Percentiles rank a stretch among this genome's conserved stretches.
phyloP scores from a whole-genome alignment of 2,888 invertebrate species.

The Pedicia rivosa region DNA sequence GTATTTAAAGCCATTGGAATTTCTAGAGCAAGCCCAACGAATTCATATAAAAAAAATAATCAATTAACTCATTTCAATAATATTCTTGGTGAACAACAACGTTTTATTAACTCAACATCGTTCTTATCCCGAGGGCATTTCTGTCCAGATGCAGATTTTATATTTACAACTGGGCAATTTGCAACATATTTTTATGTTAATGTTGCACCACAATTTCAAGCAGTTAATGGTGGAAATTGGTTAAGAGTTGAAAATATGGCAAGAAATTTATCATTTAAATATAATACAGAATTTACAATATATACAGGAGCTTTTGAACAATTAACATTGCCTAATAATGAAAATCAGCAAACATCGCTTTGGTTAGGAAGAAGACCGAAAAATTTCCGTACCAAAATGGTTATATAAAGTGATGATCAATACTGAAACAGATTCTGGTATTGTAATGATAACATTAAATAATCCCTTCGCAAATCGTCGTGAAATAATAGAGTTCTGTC shows the following conservation, averaged over 20 bases:
- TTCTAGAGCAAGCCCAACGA: conserved; percentile 13
- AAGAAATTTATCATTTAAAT: conserved; percentile 22
- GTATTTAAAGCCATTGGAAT: conserved; percentile 20
- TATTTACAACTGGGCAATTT: conserved; percentile 28
- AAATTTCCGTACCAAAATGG: conserved; percentile 31
- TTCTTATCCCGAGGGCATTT: conserved; percentile 32
- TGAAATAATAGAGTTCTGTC: conserved; percentile 14
- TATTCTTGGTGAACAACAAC: conserved; percentile 18
- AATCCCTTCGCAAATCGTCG: conserved; percentile 24
- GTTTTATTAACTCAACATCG: conserved; percentile 21
- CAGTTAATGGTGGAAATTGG: conserved; percentile 34
- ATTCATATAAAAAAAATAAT: conserved; percentile 20
- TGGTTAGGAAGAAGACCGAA: conserved; percentile 21
- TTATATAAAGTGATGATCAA: conserved; percentile 33
- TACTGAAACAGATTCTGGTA: conserved; percentile 23
- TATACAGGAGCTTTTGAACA: conserved; percentile 30
- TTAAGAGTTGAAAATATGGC: conserved; percentile 26
- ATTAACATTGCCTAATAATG: conserved; percentile 22
- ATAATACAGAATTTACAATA: conserved; percentile 22
- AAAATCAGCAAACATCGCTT: not conserved
- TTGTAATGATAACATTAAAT: conserved; percentile 36
- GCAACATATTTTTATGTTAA: conserved; percentile 34
- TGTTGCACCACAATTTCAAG: conserved; percentile 32
- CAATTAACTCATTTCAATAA: conserved; percentile 20
- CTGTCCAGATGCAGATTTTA: conserved; percentile 33